Conservation (phyloP, 2,113 vertebrate species). For the Struthidea cinerea region DNA sequence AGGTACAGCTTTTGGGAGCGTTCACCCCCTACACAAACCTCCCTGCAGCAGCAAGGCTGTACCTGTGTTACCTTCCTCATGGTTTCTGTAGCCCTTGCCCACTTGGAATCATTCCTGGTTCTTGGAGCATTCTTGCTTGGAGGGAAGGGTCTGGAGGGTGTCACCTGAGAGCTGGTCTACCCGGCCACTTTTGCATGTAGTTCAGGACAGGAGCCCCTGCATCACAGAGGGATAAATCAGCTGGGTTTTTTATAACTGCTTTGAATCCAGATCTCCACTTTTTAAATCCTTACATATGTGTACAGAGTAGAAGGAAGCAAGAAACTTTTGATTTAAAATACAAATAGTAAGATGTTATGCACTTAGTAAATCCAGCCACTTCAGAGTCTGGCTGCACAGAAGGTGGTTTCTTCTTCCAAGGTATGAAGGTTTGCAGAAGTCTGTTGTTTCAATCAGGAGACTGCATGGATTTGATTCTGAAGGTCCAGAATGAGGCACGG, state of each 20-base stretch:
- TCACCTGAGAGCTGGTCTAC: background rate
- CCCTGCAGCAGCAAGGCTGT: background rate
- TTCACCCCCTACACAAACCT: background rate
- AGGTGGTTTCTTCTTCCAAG: background rate
- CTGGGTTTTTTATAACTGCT: background rate
- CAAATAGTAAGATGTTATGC: background rate
- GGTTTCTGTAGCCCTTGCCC: background rate
- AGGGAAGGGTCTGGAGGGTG: background rate
- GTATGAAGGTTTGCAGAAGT: background rate
- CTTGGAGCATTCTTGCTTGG: background rate
- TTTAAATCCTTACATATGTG: background rate
- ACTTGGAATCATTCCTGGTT: background rate
- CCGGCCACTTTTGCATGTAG: background rate
- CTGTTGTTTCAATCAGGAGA: background rate
- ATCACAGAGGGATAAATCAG: background rate
- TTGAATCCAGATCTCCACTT: background rate
- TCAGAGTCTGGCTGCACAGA: background rate
- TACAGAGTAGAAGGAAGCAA: background rate
- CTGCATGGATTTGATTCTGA: background rate
- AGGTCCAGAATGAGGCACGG: rapidly evolving
- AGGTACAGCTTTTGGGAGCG: background rate
- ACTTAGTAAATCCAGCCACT: background rate
- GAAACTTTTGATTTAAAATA: background rate
- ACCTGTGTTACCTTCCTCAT: background rate
- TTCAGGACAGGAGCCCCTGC: background rate